Percentiles rank a stretch among this genome's conserved stretches.
These are phyloP conservation scores for Melieria omissa DNA, from an alignment of 2,888 invertebrate species.

Conservation along the genomic window DNA sequence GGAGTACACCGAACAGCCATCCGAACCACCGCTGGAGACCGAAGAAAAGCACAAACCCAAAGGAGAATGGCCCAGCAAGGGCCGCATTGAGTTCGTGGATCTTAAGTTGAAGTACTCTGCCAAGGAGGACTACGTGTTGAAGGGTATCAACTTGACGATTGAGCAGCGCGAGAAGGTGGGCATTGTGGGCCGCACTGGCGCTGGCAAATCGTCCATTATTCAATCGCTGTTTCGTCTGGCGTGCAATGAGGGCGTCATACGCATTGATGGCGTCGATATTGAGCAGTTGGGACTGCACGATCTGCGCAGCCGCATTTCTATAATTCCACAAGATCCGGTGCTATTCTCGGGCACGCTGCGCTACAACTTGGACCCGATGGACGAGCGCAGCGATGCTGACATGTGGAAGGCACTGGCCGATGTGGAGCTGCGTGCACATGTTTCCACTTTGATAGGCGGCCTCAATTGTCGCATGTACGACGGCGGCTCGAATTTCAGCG, in stretches of 20 bases:
- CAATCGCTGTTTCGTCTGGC: constrained; percentile 86
- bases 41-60: constrained; percentile 65
- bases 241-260: constrained; percentile 79
- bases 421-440: constrained; percentile 79
- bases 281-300: constrained; percentile 80
- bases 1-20: constrained; percentile 79
- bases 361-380: constrained; percentile 87
- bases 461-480: constrained; percentile 77
- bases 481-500: constrained; percentile 86
- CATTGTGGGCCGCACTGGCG: constrained; percentile 88
- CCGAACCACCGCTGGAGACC: constrained; percentile 71
- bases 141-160: constrained; percentile 75
- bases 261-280: constrained; percentile 81
- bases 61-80: constrained; percentile 76
- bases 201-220: constrained; percentile 86
- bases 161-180: constrained; percentile 74
- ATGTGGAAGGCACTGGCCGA: constrained; percentile 83
- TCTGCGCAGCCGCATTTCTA: constrained; percentile 83
- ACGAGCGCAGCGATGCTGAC: constrained; percentile 76
- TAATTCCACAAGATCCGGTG: constrained; percentile 93
- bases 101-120: constrained; percentile 77
- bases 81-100: constrained; percentile 75
- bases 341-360: constrained; percentile 86
- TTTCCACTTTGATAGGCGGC: constrained; percentile 72
- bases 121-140: constrained; percentile 78